A percentile compares a stretch with the other conserved stretches of the same genome.
These are phyloP conservation scores for Macropodus opercularis DNA, from an alignment of 2,797 vertebrate genomes.

Conservation along the genomic window DNA sequence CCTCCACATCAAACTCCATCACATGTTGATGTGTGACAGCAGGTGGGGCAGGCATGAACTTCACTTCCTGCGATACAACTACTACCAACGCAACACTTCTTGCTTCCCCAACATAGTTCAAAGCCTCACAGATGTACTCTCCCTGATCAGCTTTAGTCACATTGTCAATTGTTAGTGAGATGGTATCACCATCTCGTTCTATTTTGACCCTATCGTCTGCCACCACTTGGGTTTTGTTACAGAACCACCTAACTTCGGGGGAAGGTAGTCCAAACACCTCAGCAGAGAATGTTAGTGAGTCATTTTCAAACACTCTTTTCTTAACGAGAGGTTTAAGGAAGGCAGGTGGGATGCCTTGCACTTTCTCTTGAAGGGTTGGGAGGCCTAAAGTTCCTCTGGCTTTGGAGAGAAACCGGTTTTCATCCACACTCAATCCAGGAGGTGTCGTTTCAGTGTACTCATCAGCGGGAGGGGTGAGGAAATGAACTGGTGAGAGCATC, in stretches of 20 bases:
- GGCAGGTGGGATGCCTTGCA: conserved; percentile 91
- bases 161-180: conserved; percentile 84
- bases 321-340: conserved; percentile 92
- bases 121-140: conserved; percentile 93
- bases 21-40: conserved; percentile 95
- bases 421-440: conserved; percentile 68
- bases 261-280: conserved; percentile 92
- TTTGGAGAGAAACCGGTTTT: conserved; percentile 75
- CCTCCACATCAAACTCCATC: conserved; percentile 96
- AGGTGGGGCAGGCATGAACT: conserved; percentile 87
- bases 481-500: conserved; percentile 79
- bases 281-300: conserved; percentile 84
- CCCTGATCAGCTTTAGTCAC: conserved; percentile 87
- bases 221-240: conserved; percentile 88
- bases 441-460: conserved; percentile 79
- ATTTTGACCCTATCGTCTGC: conserved; percentile 81
- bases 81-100: conserved; percentile 90
- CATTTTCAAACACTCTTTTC: conserved; percentile 88
- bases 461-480: conserved; percentile 84
- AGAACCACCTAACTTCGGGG: conserved; percentile 94
- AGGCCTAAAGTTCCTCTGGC: conserved; percentile 80
- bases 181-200: conserved; percentile 87
- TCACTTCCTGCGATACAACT: conserved; percentile 85
- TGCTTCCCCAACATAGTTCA: conserved; percentile 94
- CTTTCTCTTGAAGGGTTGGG: conserved; percentile 87